These are phyloP conservation scores for Neria commutata DNA, from an alignment of 2,888 invertebrate species.

Conservation along the genomic window DNA sequence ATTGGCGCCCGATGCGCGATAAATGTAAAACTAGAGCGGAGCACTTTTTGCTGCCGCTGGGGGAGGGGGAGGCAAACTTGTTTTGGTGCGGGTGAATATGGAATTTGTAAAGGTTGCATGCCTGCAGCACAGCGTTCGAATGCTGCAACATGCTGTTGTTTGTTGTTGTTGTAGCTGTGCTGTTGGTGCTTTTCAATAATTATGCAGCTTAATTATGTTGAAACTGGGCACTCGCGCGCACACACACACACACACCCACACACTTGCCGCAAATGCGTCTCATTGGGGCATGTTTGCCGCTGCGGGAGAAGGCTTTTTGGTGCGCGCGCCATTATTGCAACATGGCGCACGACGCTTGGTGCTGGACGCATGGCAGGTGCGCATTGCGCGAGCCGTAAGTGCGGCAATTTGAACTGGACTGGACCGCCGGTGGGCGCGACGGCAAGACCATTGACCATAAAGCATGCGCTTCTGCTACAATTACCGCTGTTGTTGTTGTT, in stretches of 20 bases:
- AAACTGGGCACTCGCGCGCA: too few relatives aligned
- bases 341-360: slow-evolving; percentile 21
- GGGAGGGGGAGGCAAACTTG: slow-evolving; percentile 4
- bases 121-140: too few relatives aligned
- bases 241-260: too few relatives aligned
- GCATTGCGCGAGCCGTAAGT: slow-evolving; percentile 1
- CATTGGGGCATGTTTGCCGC: too few relatives aligned
- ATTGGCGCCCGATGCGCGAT: slow-evolving; percentile 37
- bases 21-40: slow-evolving; percentile 19
- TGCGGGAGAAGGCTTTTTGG: background rate
- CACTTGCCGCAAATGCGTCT: too few relatives aligned
- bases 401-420: slow-evolving; percentile 13
- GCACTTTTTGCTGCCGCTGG: slow-evolving; percentile 10
- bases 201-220: too few relatives aligned
- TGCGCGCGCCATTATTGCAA: background rate
- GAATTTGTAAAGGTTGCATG: too few relatives aligned
- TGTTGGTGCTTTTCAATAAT: too few relatives aligned
- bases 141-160: background rate
- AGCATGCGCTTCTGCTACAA: slow-evolving; percentile 9
- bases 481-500: background rate
- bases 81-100: too few relatives aligned
- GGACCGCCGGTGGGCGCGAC: background rate
- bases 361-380: slow-evolving; percentile 8
- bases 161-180: too few relatives aligned
- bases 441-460: slow-evolving; percentile 16